Base-by-base conservation (phyloP, 2,888 invertebrate genomes). In the Callyntrura guangdongensis region DNA sequence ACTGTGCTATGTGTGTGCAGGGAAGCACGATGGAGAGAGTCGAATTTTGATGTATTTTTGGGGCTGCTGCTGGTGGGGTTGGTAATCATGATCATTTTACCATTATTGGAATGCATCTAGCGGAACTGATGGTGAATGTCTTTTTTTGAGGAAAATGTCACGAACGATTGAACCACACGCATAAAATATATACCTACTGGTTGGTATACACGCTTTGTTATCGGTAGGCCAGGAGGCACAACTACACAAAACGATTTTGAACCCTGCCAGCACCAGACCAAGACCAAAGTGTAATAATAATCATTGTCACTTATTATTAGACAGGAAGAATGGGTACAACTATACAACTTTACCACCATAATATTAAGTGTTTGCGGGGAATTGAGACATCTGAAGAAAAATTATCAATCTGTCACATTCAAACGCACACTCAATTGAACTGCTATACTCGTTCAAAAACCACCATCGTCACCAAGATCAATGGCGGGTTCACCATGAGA, bases 351-450 rank as follows among this genome's bases (percentile, higher is more conserved):
- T n/a, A n/a, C n/a, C n/a, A n/a, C n/a, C n/a, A n/a, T 25, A 25
- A 14, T n/a, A 53, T 12, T 53, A 59, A 64, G 8, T 64, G 14
- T n/a, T n/a, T 53, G n/a, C 53, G 14, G 86, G 36, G 36, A 86
- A 86, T 86, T 74, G 86, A 86, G 74, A 86, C 61, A 74, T 86
- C 74, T 59, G 45, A 27, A 45, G 36, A 77, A 83, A 86, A 86
- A 86, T 86, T 56, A 86, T 45, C 74, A 86, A 86, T 86, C 86
- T 86, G 86, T 86, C 74, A 86, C 86, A 86, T 74, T 59, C 86
- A 2, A 36, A 36, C 36, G 45, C 45, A 53, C 8, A 79, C 20
- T 49, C 79, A 81, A 59, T 27, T 47, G 25, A 45, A 56, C 47
- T 61, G 47, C n/a, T n/a, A n/a, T n/a, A n/a, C n/a, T n/a, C n/a